phyloP scores from a whole-genome alignment of 2,888 invertebrate genomes.

The Sylvicola fuscatus region DNA sequence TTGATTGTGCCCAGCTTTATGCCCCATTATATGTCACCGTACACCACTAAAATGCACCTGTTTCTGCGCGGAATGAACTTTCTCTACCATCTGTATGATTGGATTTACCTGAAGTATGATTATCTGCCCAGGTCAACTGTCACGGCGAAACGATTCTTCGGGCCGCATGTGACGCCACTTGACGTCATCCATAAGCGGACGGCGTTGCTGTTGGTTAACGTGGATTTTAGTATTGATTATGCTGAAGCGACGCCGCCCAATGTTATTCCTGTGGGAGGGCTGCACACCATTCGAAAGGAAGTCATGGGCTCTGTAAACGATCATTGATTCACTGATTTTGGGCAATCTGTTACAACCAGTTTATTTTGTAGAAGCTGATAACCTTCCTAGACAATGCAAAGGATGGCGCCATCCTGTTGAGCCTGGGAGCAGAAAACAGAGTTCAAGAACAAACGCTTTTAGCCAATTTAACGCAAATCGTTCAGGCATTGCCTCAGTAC shows the following conservation, averaged over 20 bases:
- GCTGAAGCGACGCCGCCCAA: slow-evolving; percentile 3
- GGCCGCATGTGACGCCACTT: background rate
- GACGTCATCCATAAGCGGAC: slow-evolving; percentile 3
- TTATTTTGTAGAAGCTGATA: background rate
- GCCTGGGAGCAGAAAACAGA: no score
- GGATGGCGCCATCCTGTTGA: no score
- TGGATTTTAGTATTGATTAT: slow-evolving; percentile 5
- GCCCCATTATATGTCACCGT: slow-evolving; percentile 2
- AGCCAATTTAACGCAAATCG: no score
- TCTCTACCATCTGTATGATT: slow-evolving; percentile 3
- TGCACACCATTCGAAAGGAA: slow-evolving; percentile 1
- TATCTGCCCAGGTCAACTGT: background rate
- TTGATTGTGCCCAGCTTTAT: slow-evolving; percentile 4
- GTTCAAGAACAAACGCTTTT: no score
- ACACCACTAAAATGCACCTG: slow-evolving; percentile 2
- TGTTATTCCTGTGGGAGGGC: slow-evolving; percentile 4
- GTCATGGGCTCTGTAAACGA: background rate
- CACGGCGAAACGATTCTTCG: slow-evolving; percentile 1
- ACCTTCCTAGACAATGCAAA: slow-evolving; percentile 1
- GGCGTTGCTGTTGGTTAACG: slow-evolving; percentile 4
- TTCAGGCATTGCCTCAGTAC: slow-evolving; percentile 2
- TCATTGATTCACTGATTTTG: slow-evolving; percentile 1
- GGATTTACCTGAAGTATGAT: slow-evolving; percentile 2
- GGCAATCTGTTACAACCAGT: background rate
- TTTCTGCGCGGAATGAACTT: slow-evolving; percentile 3